These are phyloP conservation scores for Onychorhynchus coronatus DNA, from an alignment of 2,113 vertebrate genomes.

Conservation along the genomic window DNA sequence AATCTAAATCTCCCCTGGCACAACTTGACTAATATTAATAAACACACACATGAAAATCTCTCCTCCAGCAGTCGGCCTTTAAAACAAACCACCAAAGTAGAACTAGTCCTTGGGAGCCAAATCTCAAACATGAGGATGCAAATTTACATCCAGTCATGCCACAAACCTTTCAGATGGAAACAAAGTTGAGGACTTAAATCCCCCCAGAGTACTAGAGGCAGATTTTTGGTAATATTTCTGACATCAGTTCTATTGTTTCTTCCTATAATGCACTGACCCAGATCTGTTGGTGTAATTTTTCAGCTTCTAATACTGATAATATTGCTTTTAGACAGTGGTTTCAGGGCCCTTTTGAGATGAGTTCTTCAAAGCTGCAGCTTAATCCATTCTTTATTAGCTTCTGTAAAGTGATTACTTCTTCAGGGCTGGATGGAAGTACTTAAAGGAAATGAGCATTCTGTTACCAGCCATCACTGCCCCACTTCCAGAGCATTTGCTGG, in stretches of 20 bases:
- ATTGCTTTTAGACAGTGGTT: conserved; percentile 55
- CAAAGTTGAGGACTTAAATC: not conserved
- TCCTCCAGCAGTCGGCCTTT: accelerated
- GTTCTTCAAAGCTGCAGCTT: conserved; percentile 60
- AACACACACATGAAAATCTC: not conserved
- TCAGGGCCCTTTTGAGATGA: conserved; percentile 49
- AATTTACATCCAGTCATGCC: not conserved
- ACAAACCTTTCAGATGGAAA: not conserved
- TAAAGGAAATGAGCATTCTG: not conserved
- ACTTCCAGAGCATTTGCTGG: not conserved
- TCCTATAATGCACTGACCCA: conserved; percentile 27
- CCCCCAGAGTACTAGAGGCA: not conserved
- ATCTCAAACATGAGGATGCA: not conserved
- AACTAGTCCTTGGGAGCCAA: not conserved
- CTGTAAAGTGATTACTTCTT: conserved; percentile 57
- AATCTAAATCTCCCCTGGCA: not conserved
- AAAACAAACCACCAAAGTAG: not conserved
- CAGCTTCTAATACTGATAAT: conserved; percentile 54
- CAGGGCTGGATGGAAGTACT: conserved; percentile 17
- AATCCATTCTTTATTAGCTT: conserved; percentile 66
- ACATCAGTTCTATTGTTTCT: conserved; percentile 43
- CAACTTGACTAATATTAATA: accelerated
- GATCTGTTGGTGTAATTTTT: conserved; percentile 62
- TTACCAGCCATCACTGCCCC: not conserved
- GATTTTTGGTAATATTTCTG: conserved; percentile 26